A percentile compares a stretch with the other conserved stretches of the same genome.
phyloP scores from a whole-genome alignment of 2,888 invertebrate genomes.

The Teinopalpus imperialis region DNA sequence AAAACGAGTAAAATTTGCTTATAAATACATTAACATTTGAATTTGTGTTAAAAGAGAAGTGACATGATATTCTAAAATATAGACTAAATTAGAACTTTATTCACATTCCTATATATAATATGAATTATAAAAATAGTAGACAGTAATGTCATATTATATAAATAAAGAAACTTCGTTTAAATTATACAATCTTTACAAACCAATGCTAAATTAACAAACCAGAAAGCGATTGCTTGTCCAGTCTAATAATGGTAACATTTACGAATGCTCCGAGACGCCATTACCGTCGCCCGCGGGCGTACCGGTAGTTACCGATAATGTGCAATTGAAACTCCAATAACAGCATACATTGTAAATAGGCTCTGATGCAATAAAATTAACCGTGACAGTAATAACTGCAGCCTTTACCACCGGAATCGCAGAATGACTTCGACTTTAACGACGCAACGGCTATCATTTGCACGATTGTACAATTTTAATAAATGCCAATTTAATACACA shows the following conservation, averaged over 20 bases:
- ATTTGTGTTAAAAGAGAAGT: too few species aligned
- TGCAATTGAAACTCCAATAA: constrained; percentile 24
- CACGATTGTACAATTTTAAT: constrained; percentile 16
- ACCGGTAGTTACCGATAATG: constrained; percentile 22
- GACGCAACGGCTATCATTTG: constrained; percentile 11
- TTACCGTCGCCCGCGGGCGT: constrained; percentile 19
- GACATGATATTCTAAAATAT: too few species aligned
- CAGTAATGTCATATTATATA: too few species aligned
- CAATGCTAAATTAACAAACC: not conserved
- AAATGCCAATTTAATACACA: constrained; percentile 1
- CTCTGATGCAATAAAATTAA: constrained; percentile 26
- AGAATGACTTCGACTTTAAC: constrained; percentile 24
- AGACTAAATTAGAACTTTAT: too few species aligned
- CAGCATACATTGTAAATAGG: constrained; percentile 21
- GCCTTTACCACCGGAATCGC: constrained; percentile 15
- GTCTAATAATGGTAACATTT: constrained; percentile 16
- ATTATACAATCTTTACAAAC: too few species aligned
- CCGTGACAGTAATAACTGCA: constrained; percentile 24
- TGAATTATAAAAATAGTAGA: too few species aligned
- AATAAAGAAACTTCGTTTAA: too few species aligned
- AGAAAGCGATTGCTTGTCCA: constrained; percentile 12
- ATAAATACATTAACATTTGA: too few species aligned
- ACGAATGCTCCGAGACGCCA: constrained; percentile 10
- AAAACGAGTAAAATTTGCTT: too few species aligned
- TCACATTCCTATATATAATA: too few species aligned